phyloP scores from a whole-genome alignment of 2,113 vertebrate species.

The Lamprologus callipterus region DNA sequence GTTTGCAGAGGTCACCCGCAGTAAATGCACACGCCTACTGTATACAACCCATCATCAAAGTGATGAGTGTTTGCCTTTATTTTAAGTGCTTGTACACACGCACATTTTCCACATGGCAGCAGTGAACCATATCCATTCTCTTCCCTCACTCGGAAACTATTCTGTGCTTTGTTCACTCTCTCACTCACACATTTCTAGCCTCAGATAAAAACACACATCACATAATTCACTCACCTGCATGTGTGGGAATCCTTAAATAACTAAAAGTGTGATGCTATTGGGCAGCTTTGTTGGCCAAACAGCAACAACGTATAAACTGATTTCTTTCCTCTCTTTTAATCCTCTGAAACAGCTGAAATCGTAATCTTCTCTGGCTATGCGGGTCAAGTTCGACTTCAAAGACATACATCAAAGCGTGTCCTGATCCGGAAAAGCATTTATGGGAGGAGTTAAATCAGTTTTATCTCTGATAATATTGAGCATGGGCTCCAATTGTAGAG shows the following conservation, averaged over 20 bases:
- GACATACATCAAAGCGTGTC: background rate
- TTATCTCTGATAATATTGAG: background rate
- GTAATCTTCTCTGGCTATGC: background rate
- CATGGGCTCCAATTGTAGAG: background rate
- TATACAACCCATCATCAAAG: background rate
- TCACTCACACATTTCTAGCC: conserved; percentile 6
- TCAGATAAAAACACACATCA: background rate
- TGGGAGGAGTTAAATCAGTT: background rate
- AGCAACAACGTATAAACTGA: background rate
- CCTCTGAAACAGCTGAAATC: background rate
- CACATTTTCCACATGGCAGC: background rate
- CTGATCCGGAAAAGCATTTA: background rate
- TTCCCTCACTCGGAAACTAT: conserved; percentile 18
- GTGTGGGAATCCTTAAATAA: background rate
- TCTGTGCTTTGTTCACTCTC: conserved; percentile 1
- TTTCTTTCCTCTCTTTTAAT: background rate
- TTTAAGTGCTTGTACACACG: background rate
- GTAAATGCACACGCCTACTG: background rate
- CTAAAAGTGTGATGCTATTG: background rate
- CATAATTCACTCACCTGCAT: background rate
- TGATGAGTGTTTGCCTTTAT: background rate
- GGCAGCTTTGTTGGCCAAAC: background rate
- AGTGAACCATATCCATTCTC: background rate
- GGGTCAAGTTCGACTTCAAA: background rate
- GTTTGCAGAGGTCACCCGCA: background rate